Conservation (phyloP, 2,113 vertebrate species). For the Narcine bancroftii region DNA sequence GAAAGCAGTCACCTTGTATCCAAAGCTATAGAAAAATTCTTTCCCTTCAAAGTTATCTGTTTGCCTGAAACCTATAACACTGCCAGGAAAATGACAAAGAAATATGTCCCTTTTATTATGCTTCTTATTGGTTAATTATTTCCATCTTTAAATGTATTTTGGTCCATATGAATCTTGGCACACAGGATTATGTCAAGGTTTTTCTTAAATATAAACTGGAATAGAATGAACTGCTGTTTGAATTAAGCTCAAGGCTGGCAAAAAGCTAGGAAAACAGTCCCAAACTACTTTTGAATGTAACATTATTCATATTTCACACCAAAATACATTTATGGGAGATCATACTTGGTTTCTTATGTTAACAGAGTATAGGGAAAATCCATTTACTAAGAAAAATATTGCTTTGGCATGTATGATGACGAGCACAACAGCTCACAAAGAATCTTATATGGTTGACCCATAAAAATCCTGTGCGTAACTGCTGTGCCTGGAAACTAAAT, state of each 20-base stretch:
- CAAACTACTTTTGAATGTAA: neutral
- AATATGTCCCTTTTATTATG: constrained; percentile 11
- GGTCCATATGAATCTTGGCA: neutral
- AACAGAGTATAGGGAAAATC: neutral
- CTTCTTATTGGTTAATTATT: constrained; percentile 4
- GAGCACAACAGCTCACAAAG: neutral
- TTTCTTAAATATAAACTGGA: constrained; percentile 26
- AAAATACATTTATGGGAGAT: constrained; percentile 11
- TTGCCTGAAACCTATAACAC: neutral
- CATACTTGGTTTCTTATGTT: neutral
- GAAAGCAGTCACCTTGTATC: neutral
- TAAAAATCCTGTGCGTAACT: neutral
- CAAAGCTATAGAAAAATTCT: neutral
- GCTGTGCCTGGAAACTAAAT: constrained; percentile 34
- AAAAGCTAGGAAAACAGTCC: neutral
- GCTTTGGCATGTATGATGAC: neutral
- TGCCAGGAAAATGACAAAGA: constrained; percentile 15
- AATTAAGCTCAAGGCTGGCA: neutral
- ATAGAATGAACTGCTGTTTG: neutral
- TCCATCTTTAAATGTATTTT: neutral
- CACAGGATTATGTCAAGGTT: neutral
- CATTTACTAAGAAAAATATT: constrained; percentile 7
- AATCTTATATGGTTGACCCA: constrained; percentile 28
- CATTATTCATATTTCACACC: constrained; percentile 13
- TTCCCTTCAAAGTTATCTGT: neutral